Evolutionary conservation across 92 coral and sea anemone genomes (phyloP).

Genomic region (Zoanthus gigantus): DNA sequence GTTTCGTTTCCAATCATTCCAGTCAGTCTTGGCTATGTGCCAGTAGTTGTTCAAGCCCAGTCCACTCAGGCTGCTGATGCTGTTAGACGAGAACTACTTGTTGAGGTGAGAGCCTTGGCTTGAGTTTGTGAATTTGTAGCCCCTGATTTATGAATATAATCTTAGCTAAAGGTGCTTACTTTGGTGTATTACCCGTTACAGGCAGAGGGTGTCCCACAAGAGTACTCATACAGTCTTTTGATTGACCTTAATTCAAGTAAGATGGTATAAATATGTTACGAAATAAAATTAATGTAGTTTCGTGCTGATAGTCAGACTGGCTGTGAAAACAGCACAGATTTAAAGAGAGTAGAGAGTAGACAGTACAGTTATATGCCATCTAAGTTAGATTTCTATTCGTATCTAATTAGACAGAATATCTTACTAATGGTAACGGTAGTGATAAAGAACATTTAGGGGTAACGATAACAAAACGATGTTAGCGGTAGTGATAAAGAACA

Average conservation of each 20-base stretch:
- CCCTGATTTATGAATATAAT: not conserved
- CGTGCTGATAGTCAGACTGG: too few relatives aligned
- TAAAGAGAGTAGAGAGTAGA: too few relatives aligned
- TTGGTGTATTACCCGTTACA: slow-evolving; percentile 28
- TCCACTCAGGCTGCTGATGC: slow-evolving; percentile 84
- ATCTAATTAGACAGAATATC: too few relatives aligned
- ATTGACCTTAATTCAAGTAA: slow-evolving; percentile 91
- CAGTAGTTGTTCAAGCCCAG: slow-evolving; percentile 88
- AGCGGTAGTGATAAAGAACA: too few relatives aligned
- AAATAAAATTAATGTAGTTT: too few relatives aligned
- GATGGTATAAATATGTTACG: slow-evolving; percentile 7
- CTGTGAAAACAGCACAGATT: too few relatives aligned
- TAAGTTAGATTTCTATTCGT: too few relatives aligned
- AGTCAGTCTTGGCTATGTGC: slow-evolving; percentile 76
- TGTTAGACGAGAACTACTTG: slow-evolving; percentile 80
- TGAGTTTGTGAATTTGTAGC: not conserved
- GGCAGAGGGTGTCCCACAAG: slow-evolving; percentile 95
- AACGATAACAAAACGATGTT: too few relatives aligned
- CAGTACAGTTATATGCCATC: too few relatives aligned
- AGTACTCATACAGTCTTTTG: slow-evolving; percentile 89
- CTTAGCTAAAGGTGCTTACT: not conserved
- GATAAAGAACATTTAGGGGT: too few relatives aligned
- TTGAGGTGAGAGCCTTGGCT: slow-evolving; percentile 76
- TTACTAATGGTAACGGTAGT: too few relatives aligned
- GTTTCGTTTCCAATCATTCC: slow-evolving; percentile 91